Conservation (phyloP, 2,888 invertebrate species). For the Dioctria rufipes region DNA sequence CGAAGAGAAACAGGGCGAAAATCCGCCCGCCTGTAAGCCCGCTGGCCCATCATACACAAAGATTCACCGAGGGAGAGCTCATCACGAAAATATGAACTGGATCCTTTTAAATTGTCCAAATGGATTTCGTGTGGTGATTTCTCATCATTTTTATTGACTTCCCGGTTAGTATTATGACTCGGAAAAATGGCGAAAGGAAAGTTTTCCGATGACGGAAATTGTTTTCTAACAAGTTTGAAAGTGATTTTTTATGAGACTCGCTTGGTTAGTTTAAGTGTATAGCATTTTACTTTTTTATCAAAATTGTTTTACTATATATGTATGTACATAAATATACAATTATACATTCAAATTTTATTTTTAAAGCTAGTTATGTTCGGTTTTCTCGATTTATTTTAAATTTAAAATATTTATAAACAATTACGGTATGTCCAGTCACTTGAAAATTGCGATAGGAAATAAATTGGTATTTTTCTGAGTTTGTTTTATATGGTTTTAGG, state of each 20-base stretch:
- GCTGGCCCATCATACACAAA: neutral
- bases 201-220: conserved; percentile 40
- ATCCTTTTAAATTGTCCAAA: conserved; percentile 54
- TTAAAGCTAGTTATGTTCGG: no score
- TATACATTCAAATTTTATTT: no score
- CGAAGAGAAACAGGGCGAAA: neutral
- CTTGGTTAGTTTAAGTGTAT: conserved; percentile 19
- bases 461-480: no score
- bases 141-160: conserved; percentile 51
- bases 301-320: no score
- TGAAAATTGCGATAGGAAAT: no score
- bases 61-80: conserved; percentile 33
- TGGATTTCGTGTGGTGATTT: conserved; percentile 53
- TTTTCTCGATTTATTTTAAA: no score
- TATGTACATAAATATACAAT: no score
- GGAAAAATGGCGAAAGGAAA: conserved; percentile 16
- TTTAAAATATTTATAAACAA: no score
- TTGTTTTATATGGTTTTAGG: no score
- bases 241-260: conserved; percentile 30
- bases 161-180: conserved; percentile 9
- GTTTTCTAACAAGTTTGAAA: conserved; percentile 49
- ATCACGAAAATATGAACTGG: conserved; percentile 55
- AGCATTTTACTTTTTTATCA: no score
- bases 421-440: no score
- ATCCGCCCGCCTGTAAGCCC: no score